A percentile compares a stretch with the other conserved stretches of the same genome.
phyloP scores from a whole-genome alignment of 2,888 invertebrate species.

The Synanthedon myopaeformis region DNA sequence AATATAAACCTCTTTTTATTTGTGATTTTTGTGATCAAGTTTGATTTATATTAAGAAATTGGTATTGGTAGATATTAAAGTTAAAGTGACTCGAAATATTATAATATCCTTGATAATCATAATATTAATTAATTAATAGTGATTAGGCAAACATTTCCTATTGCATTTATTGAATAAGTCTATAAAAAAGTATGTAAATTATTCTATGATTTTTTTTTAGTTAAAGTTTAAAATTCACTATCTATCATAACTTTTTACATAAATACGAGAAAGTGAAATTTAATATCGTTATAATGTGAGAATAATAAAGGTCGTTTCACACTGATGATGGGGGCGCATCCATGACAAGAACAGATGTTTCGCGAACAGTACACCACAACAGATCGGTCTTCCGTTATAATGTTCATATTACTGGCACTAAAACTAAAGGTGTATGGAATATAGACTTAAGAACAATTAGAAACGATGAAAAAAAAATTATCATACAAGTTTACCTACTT shows the following conservation, averaged over 20 bases:
- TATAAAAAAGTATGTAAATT: background rate
- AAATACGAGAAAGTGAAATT: background rate
- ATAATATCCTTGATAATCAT: too few species aligned
- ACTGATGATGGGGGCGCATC: conserved; percentile 8
- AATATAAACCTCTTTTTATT: too few species aligned
- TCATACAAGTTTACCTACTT: too few species aligned
- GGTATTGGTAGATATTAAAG: too few species aligned
- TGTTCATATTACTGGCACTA: conserved; percentile 34
- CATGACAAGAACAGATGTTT: conserved; percentile 39
- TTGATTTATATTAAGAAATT: too few species aligned
- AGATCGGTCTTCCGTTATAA: conserved; percentile 52
- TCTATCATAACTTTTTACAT: too few species aligned
- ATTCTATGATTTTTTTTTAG: too few species aligned
- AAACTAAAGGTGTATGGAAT: conserved; percentile 32
- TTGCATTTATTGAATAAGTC: background rate
- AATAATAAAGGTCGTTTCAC: conserved; percentile 22
- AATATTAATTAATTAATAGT: background rate
- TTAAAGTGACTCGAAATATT: too few species aligned
- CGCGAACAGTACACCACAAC: conserved; percentile 49
- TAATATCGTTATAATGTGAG: background rate
- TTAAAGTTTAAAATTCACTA: too few species aligned
- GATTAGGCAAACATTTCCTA: background rate
- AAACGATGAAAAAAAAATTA: conserved; percentile 1
- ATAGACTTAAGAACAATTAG: conserved; percentile 9
- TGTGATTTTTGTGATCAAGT: too few species aligned